Conservation (phyloP, 64 coral and sea anemone genomes). For the Pocillopora verrucosa region DNA sequence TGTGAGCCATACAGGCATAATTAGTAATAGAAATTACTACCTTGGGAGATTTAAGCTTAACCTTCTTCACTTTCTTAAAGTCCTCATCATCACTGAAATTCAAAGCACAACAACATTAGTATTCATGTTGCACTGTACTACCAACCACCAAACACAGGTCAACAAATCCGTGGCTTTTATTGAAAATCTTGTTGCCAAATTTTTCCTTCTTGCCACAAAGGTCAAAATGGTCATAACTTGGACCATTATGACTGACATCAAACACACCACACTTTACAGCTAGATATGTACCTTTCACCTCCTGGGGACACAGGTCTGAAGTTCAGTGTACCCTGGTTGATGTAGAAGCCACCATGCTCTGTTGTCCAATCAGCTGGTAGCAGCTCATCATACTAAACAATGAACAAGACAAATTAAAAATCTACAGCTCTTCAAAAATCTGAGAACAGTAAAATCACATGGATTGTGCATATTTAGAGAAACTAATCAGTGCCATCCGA, state of each 20-base stretch:
- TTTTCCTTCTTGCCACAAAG: neutral
- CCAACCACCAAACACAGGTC: neutral
- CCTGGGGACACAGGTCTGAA: slow-evolving; percentile 79
- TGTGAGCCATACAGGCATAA: neutral
- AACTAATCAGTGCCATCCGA: too few relatives aligned
- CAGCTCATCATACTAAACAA: slow-evolving; percentile 92
- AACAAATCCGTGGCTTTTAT: too few relatives aligned
- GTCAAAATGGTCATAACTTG: too few relatives aligned
- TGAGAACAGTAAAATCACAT: too few relatives aligned
- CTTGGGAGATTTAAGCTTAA: slow-evolving; percentile 30
- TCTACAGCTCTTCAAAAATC: neutral
- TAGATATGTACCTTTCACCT: slow-evolving; percentile 75
- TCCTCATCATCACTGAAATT: slow-evolving; percentile 3
- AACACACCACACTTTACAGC: neutral
- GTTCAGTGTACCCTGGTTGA: slow-evolving; percentile 86
- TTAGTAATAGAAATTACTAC: neutral
- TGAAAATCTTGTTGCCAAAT: neutral
- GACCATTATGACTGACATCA: neutral
- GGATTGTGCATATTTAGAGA: too few relatives aligned
- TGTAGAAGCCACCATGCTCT: slow-evolving; percentile 99
- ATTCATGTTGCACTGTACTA: neutral
- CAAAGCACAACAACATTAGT: neutral
- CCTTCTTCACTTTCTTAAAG: slow-evolving; percentile 21
- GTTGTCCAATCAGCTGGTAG: slow-evolving; percentile 97
- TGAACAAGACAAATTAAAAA: neutral